Base-by-base conservation (phyloP, 2,113 vertebrate species). In the Genyomyrus donnyi region DNA sequence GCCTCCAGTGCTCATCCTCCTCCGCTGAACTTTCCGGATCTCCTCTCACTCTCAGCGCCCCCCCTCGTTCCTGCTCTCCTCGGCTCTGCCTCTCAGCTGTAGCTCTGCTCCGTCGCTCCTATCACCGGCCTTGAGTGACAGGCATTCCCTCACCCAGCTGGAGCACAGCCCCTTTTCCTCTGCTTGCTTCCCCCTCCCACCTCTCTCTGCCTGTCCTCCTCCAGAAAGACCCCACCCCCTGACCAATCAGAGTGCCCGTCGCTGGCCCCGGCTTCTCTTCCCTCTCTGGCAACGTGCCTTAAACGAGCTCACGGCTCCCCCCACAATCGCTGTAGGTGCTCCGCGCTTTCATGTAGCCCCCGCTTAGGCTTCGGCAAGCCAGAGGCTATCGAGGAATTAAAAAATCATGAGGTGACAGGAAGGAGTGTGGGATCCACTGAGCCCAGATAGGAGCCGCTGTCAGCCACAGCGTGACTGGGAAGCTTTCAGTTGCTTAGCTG, bases 261-360 rank as follows among this genome's bases (percentile, higher is more conserved):
- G 92, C 80, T 66, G 48, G 90, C 89, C 35, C 48, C 5, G 85
- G 89, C 80, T 86, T 62, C 91, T 89, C 94, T 89, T 91, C 93
- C 93, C 91, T 48, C 92, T 93, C 94, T 94, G 93, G 95, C 83
- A 95, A 92, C 92, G 92, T 94, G 93, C 95, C 96, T 95, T 96
- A 95, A 96, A 96, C 94, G 95, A 96, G 96, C 95, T 95, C 95
- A 96, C 96, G 95, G 93, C 94, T 94, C 94, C 94, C 91, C 91
- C 92, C 39, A 91, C 93, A 94, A 93, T 97, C 96, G 95, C 96
- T 97, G 94, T 94, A 96, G 95, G 94, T 94, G 95, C 95, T 96
- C 95, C 95, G 91, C 88, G 91, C 91, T 93, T 92, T 91, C 88
- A 91, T 91, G 88, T 58, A 87, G 53, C 42, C 24, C 80, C 86